These are phyloP conservation scores for Caenorhabditis sp. DNA, from an alignment of 2,888 invertebrate species.

Conservation along the genomic window DNA sequence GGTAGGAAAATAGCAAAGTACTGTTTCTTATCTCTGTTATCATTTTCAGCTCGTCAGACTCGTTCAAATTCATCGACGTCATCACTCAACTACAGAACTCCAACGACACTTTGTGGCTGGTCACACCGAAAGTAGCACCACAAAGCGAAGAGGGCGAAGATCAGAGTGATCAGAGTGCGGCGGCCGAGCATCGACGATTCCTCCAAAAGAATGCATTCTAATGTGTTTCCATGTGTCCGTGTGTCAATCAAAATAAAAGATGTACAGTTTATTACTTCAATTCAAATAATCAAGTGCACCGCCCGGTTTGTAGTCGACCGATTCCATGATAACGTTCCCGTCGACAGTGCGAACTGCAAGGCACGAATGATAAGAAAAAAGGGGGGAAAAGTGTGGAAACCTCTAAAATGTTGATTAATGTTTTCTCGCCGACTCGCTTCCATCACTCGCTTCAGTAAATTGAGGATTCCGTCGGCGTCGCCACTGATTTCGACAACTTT, in stretches of 20 bases:
- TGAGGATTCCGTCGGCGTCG: conserved; percentile 5
- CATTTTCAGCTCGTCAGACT: conserved; percentile 27
- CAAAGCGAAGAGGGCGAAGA: not conserved
- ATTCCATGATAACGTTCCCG: conserved; percentile 52
- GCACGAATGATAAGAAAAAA: not conserved
- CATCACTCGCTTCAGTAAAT: conserved; percentile 24
- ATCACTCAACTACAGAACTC: conserved; percentile 39
- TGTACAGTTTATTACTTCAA: conserved; percentile 24
- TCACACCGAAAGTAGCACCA: not conserved
- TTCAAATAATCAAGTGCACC: conserved; percentile 13
- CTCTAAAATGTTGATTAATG: conserved; percentile 52
- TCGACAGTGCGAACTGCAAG: conserved; percentile 45
- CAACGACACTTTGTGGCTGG: conserved; percentile 25
- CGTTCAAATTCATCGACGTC: conserved; percentile 37
- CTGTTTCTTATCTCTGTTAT: not conserved
- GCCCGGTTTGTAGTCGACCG: conserved; percentile 43
- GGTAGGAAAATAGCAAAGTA: conserved; percentile 14
- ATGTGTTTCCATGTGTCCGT: too few species aligned
- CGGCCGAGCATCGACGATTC: conserved; percentile 27
- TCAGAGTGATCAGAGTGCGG: too few species aligned
- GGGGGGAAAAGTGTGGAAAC: not conserved
- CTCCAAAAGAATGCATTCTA: conserved; percentile 34
- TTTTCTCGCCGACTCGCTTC: conserved; percentile 36
- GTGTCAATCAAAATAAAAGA: too few species aligned
- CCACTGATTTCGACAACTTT: conserved; percentile 26